Conservation (phyloP, 2,113 vertebrate species). For the Ciconia boyciana region DNA sequence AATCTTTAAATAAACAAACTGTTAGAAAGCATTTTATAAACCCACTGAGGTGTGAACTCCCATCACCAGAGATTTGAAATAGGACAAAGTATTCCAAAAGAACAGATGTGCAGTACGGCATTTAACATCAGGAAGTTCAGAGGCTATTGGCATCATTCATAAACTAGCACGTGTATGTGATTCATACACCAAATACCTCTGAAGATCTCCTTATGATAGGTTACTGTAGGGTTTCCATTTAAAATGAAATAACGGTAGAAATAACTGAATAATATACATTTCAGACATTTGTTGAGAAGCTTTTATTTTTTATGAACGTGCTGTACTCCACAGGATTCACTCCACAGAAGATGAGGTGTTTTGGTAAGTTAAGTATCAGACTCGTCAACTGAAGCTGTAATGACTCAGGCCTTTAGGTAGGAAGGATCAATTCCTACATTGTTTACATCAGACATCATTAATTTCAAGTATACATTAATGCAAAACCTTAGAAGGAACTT, state of each 20-base stretch:
- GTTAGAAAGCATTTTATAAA: neutral
- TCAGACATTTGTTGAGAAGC: neutral
- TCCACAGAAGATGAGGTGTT: neutral
- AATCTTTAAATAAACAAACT: neutral
- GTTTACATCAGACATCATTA: neutral
- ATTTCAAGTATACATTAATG: neutral
- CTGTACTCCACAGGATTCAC: neutral
- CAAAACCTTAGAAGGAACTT: neutral
- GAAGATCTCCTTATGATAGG: neutral
- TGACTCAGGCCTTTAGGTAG: neutral
- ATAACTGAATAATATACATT: neutral
- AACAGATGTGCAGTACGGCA: neutral
- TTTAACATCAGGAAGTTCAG: neutral
- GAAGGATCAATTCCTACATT: neutral
- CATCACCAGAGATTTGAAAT: neutral
- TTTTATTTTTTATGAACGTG: neutral
- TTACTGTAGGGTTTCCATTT: neutral
- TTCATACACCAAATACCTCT: neutral
- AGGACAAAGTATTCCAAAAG: neutral
- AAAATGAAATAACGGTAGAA: neutral
- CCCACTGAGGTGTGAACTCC: neutral
- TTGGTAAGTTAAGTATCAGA: neutral
- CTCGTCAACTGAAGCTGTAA: neutral
- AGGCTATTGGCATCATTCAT: neutral
- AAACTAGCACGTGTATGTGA: neutral